phyloP scores from a whole-genome alignment of 2,888 invertebrate genomes.

The Amiota minor region DNA sequence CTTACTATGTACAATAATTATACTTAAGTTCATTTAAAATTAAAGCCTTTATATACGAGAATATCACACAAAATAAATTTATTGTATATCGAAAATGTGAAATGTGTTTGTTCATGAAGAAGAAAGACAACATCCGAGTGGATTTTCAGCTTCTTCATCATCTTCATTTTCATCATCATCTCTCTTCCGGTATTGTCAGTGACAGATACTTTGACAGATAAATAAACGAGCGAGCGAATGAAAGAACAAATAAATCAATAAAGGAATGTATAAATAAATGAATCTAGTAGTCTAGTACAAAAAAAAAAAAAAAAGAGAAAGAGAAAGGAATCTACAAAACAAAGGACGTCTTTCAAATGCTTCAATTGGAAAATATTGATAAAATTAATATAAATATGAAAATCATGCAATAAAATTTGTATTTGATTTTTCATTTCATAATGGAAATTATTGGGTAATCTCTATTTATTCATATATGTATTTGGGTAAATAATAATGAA shows the following conservation, averaged over 20 bases:
- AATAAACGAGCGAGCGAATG: background rate
- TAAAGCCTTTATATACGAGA: background rate
- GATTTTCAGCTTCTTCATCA: no score
- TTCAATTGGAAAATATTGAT: conserved; percentile 8
- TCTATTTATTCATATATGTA: background rate
- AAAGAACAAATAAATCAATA: background rate
- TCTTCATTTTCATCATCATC: no score
- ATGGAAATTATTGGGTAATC: background rate
- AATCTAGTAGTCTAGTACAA: background rate
- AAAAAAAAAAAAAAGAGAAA: background rate
- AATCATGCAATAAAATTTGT: background rate
- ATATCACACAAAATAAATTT: background rate
- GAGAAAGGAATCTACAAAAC: background rate
- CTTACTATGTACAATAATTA: background rate
- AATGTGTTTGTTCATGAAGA: background rate
- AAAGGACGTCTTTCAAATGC: background rate
- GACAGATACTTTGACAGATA: background rate
- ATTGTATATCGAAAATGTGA: background rate
- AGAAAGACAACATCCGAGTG: no score
- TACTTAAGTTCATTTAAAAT: background rate
- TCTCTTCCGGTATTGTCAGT: no score
- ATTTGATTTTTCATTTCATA: background rate
- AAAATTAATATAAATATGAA: background rate
- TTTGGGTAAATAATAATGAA: background rate
- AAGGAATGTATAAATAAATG: background rate